phyloP scores from a whole-genome alignment of 2,888 invertebrate species.

The Agrotis ipsilon region DNA sequence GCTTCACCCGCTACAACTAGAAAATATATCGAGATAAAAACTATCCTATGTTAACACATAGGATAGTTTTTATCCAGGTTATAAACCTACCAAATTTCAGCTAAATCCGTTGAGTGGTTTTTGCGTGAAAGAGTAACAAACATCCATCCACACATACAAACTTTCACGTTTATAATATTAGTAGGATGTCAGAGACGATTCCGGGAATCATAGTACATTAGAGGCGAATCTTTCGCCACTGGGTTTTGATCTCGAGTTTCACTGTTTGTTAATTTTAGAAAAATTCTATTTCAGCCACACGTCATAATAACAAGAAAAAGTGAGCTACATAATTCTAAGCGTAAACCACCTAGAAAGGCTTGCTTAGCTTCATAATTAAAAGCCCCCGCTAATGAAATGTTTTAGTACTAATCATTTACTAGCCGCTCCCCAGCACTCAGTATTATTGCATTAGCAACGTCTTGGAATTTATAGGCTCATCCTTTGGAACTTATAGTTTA shows the following conservation, averaged over 20 bases:
- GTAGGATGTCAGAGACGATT: background rate
- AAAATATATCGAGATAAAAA: no score
- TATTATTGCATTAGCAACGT: conserved; percentile 49
- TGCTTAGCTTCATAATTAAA: conserved; percentile 54
- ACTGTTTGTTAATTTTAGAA: background rate
- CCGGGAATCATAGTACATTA: background rate
- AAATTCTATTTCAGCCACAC: background rate
- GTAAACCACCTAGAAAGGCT: conserved; percentile 22
- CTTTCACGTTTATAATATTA: no score
- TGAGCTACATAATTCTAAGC: background rate
- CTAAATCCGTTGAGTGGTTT: no score
- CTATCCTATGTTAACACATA: no score
- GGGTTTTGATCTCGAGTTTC: background rate
- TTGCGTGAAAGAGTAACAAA: no score
- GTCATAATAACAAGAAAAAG: background rate
- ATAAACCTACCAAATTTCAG: no score
- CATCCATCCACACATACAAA: no score
- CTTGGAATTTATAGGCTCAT: conserved; percentile 38
- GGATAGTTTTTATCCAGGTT: no score
- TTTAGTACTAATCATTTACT: conserved; percentile 54
- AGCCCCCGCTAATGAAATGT: conserved; percentile 56
- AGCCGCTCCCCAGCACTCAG: conserved; percentile 57
- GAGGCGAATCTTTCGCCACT: background rate
- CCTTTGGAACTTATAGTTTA: background rate
- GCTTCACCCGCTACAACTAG: no score